A percentile compares a stretch with the other conserved stretches of the same genome.
phyloP scores from a whole-genome alignment of 2,113 vertebrate genomes.

The Xiphorhynchus elegans region DNA sequence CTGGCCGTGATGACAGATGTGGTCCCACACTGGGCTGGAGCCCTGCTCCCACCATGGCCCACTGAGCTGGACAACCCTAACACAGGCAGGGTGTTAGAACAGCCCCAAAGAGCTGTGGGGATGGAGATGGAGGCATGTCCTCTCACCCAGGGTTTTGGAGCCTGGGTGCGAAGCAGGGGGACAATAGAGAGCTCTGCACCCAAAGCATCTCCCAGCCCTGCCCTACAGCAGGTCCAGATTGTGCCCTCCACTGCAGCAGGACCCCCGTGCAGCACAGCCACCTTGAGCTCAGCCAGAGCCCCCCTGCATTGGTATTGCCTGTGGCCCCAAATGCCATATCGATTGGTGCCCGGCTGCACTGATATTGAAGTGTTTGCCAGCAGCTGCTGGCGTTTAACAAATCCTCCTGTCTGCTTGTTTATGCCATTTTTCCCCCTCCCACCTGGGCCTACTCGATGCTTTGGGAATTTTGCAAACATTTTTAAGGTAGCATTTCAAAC shows the following conservation, averaged over 20 bases:
- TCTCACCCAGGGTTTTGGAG: accelerated
- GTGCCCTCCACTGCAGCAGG: accelerated
- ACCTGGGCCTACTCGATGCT: neutral
- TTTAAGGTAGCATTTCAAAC: neutral
- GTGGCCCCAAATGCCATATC: accelerated
- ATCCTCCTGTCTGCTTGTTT: conserved; percentile 15
- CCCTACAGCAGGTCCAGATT: accelerated
- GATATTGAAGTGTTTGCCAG: neutral
- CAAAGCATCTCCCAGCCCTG: neutral
- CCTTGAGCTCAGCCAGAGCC: neutral
- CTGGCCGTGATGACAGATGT: accelerated
- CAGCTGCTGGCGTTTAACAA: neutral
- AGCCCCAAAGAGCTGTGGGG: accelerated
- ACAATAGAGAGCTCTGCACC: neutral
- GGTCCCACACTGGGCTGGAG: neutral
- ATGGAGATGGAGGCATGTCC: accelerated
- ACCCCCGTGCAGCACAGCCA: accelerated
- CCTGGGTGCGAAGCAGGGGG: neutral
- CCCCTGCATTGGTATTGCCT: neutral
- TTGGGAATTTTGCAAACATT: neutral
- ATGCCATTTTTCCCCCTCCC: neutral
- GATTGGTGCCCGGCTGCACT: neutral
- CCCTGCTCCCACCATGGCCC: accelerated
- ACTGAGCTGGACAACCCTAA: accelerated
- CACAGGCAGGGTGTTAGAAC: accelerated